Conservation (phyloP, 2,797 vertebrate genomes). For the Ceryle rudis region DNA sequence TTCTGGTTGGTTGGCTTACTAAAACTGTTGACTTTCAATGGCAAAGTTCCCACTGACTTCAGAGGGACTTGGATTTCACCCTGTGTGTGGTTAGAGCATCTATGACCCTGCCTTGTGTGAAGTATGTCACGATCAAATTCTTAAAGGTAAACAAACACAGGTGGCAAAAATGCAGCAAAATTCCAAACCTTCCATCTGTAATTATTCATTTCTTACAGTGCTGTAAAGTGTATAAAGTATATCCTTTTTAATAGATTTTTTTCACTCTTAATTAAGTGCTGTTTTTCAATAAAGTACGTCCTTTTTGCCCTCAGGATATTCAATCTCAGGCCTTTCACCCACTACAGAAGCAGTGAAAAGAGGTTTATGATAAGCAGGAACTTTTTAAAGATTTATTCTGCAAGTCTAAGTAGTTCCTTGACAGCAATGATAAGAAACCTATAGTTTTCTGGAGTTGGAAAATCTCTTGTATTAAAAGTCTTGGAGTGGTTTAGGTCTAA, state of each 20-base stretch:
- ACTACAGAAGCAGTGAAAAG: background rate
- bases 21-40: constrained; percentile 25
- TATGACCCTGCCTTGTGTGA: background rate
- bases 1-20: constrained; percentile 50
- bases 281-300: background rate
- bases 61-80: constrained; percentile 32
- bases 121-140: background rate
- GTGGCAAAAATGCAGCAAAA: background rate
- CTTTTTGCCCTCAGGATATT: background rate
- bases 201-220: background rate
- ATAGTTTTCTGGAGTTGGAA: background rate
- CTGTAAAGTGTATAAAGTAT: background rate
- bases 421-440: constrained; percentile 14
- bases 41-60: constrained; percentile 45
- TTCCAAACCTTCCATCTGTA: background rate
- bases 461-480: background rate
- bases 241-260: background rate
- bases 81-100: constrained; percentile 17
- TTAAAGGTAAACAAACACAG: constrained; percentile 21
- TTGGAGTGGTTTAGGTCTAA: background rate
- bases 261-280: background rate
- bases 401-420: background rate
- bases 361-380: background rate
- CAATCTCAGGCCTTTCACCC: background rate
- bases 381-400: background rate